Conservation (phyloP, 2,888 invertebrate genomes). For the Noctua janthina region DNA sequence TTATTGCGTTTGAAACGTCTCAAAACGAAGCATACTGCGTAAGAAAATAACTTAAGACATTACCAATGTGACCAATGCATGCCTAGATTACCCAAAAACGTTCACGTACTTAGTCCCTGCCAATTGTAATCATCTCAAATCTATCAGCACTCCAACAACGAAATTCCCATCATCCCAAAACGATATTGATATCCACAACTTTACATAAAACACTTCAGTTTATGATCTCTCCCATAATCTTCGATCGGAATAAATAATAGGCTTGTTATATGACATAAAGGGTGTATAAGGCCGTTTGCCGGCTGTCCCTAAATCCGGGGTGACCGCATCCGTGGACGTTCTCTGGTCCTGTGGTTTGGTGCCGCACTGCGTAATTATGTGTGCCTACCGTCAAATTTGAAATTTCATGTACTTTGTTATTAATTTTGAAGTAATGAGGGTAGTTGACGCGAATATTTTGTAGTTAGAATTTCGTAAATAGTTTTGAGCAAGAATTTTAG, state of each 20-base stretch:
- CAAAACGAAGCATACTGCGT: no score
- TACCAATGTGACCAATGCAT: no score
- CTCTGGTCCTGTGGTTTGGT: conserved; percentile 43
- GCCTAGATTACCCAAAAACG: no score
- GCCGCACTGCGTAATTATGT: conserved; percentile 64
- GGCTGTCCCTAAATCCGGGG: conserved; percentile 25
- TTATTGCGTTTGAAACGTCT: no score
- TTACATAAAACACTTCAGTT: conserved; percentile 15
- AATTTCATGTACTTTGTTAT: conserved; percentile 31
- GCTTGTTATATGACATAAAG: conserved; percentile 17
- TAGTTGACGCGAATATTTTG: conserved; percentile 14
- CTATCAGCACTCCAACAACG: background rate
- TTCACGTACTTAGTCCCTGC: background rate
- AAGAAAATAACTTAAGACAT: no score
- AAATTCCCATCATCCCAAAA: background rate
- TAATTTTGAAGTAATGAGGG: conserved; percentile 37
- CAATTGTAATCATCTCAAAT: background rate
- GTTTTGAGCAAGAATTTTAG: conserved; percentile 26
- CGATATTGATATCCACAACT: conserved; percentile 8
- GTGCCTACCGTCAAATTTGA: conserved; percentile 25
- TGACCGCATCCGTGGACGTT: conserved; percentile 44
- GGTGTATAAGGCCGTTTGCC: conserved; percentile 14
- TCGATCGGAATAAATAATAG: conserved; percentile 44
- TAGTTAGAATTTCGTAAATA: conserved; percentile 16
- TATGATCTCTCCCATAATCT: conserved; percentile 15